A percentile compares a stretch with the other conserved stretches of the same genome.
phyloP scores from a whole-genome alignment of 2,797 vertebrate species.

The Pygocentrus nattereri region DNA sequence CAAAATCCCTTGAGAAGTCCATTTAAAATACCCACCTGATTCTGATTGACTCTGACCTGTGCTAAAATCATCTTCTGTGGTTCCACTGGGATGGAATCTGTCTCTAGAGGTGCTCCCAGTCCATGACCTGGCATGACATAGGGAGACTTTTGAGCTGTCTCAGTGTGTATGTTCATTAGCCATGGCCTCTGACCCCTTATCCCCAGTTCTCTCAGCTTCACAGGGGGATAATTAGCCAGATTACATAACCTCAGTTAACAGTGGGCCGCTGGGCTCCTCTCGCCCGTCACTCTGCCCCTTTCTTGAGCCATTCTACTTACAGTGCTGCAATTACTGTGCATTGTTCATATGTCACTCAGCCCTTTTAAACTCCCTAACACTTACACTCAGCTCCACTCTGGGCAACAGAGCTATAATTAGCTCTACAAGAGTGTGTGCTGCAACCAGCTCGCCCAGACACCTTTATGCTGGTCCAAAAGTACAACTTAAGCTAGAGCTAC shows the following conservation, averaged over 20 bases:
- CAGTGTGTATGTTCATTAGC: constrained; percentile 62
- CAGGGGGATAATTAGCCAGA: constrained; percentile 74
- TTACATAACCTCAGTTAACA: constrained; percentile 69
- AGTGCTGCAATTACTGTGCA: constrained; percentile 68
- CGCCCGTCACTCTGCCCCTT: constrained; percentile 61
- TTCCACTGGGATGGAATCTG: background rate
- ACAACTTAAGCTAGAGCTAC: background rate
- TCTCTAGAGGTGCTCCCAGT: background rate
- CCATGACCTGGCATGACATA: constrained; percentile 14
- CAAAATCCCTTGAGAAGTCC: background rate
- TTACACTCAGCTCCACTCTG: background rate
- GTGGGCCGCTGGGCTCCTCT: constrained; percentile 30
- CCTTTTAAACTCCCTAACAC: constrained; percentile 42
- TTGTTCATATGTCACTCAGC: constrained; percentile 59
- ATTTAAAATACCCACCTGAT: background rate
- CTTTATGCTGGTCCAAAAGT: background rate
- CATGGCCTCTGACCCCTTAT: constrained; percentile 62
- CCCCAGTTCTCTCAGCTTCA: background rate
- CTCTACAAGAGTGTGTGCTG: constrained; percentile 2
- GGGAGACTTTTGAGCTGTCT: constrained; percentile 5
- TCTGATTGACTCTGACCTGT: background rate
- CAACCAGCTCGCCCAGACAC: background rate
- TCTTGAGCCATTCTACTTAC: constrained; percentile 64
- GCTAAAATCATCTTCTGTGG: background rate
- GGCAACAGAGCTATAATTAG: constrained; percentile 11